phyloP scores from a whole-genome alignment of 1,140 invertebrate species.

The Portunus trituberculatus region DNA sequence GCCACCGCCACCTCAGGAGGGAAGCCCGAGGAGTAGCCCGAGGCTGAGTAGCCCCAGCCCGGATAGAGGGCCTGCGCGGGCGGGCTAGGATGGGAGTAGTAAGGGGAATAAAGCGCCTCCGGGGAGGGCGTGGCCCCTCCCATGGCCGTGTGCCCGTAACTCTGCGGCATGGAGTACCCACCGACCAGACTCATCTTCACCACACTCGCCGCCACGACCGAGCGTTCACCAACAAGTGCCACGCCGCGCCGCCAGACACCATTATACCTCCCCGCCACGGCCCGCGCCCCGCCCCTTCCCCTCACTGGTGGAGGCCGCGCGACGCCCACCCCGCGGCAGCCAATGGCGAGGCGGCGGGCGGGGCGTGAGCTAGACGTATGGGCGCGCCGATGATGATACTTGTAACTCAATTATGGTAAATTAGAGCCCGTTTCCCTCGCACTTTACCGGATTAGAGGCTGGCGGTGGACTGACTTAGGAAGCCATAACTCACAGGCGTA shows the following conservation, averaged over 20 bases:
- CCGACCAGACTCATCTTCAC: constrained; percentile 70
- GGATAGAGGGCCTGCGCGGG: constrained; percentile 63
- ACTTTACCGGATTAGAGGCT: constrained; percentile 63
- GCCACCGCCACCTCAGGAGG: constrained; percentile 57
- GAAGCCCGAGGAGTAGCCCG: constrained; percentile 61
- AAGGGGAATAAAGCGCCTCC: constrained; percentile 60
- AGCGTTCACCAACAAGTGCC: constrained; percentile 55
- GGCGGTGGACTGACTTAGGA: constrained; percentile 62
- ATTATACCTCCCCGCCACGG: constrained; percentile 40
- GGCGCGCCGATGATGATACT: constrained; percentile 66
- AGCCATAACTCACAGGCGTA: constrained; percentile 57
- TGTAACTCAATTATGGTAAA: constrained; percentile 74
- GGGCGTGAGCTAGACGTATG: constrained; percentile 54
- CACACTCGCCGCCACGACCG: constrained; percentile 56
- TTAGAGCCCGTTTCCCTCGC: constrained; percentile 68
- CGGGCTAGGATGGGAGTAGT: constrained; percentile 66
- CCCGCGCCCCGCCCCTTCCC: background rate
- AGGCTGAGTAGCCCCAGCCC: constrained; percentile 68
- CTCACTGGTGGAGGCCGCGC: background rate
- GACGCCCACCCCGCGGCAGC: background rate
- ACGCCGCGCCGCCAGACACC: constrained; percentile 38
- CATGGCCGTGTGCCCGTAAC: constrained; percentile 70
- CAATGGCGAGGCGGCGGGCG: constrained; percentile 42
- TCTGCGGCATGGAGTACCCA: constrained; percentile 72
- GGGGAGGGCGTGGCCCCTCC: constrained; percentile 56